A percentile compares a stretch with the other conserved stretches of the same genome.
Conservation (phyloP, 2,888 invertebrate genomes). For the Leucophora obtusa region DNA sequence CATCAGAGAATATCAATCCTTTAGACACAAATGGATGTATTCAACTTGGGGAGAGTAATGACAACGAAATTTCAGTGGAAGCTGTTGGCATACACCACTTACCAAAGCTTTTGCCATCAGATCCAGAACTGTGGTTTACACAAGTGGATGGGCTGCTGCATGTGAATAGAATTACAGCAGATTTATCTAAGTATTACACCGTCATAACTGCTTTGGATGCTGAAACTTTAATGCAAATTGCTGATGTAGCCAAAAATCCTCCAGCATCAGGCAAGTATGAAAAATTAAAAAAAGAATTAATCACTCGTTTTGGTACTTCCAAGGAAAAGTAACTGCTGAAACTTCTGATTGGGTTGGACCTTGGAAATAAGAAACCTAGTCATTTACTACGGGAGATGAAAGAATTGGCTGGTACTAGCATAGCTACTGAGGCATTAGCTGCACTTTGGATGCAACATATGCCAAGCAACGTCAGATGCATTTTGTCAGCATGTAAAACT, state of each 20-base stretch:
- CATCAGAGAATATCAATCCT: no score
- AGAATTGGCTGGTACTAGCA: no score
- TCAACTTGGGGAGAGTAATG: no score
- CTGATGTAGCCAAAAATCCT: slow-evolving; percentile 45
- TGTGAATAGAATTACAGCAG: slow-evolving; percentile 43
- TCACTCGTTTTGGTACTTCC: slow-evolving; percentile 45
- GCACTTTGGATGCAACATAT: slow-evolving; percentile 49
- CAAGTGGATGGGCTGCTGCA: slow-evolving; percentile 51
- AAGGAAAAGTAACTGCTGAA: slow-evolving; percentile 48
- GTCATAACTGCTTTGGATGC: slow-evolving; percentile 34
- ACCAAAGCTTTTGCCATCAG: no score
- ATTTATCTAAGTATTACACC: no score
- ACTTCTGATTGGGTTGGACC: slow-evolving; percentile 36
- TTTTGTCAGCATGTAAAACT: slow-evolving; percentile 46
- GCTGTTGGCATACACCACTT: no score
- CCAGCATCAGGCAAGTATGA: slow-evolving; percentile 52
- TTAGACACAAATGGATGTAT: no score
- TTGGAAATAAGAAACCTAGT: slow-evolving; percentile 32
- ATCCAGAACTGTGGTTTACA: slow-evolving; percentile 47
- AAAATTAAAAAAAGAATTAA: slow-evolving; percentile 52
- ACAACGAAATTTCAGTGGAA: no score
- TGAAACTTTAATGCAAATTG: slow-evolving; percentile 39
- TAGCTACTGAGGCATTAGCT: slow-evolving; percentile 36
- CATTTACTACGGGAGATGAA: slow-evolving; percentile 52
- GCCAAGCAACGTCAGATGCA: slow-evolving; percentile 44